Conservation (phyloP, 2,888 invertebrate species). For the Drosophila mercatorum region DNA sequence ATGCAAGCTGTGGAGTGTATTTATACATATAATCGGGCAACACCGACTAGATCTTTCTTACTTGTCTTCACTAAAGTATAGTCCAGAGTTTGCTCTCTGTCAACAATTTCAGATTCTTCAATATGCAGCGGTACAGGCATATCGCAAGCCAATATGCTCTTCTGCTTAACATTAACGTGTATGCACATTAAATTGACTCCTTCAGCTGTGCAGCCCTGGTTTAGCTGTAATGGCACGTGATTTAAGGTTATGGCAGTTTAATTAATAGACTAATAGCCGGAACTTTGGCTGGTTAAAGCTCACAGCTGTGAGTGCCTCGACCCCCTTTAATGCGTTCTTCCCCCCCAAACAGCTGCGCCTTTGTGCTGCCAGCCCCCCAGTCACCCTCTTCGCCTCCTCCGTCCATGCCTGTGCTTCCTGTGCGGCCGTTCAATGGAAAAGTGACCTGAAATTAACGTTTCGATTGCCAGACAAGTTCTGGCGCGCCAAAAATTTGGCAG, state of each 20-base stretch:
- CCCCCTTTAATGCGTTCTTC: not conserved
- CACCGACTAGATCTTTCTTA: too few species aligned
- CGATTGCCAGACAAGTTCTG: constrained; percentile 34
- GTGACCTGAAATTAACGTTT: constrained; percentile 63
- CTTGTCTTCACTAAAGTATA: too few species aligned
- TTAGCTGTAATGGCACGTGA: constrained; percentile 42
- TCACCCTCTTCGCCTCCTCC: not conserved
- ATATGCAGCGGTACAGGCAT: not conserved
- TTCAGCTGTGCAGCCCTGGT: constrained; percentile 32
- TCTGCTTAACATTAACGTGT: too few species aligned
- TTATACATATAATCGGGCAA: too few species aligned
- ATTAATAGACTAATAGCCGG: constrained; percentile 67
- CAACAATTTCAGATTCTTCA: too few species aligned
- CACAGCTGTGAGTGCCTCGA: constrained; percentile 6
- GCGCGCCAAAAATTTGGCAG: constrained; percentile 27
- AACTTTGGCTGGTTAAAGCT: constrained; percentile 47
- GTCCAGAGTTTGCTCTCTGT: too few species aligned
- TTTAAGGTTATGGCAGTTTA: constrained; percentile 70
- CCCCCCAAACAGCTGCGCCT: constrained; percentile 10
- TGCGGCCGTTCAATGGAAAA: constrained; percentile 48
- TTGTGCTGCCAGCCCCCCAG: constrained; percentile 4
- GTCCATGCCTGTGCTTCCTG: not conserved
- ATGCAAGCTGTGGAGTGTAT: too few species aligned
- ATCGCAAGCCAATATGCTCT: not conserved
- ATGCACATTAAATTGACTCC: not conserved